Percentiles rank a stretch among this genome's conserved stretches.
These are phyloP conservation scores for Aepyceros melampus DNA, from an alignment of 2,113 vertebrate genomes.

Conservation along the genomic window DNA sequence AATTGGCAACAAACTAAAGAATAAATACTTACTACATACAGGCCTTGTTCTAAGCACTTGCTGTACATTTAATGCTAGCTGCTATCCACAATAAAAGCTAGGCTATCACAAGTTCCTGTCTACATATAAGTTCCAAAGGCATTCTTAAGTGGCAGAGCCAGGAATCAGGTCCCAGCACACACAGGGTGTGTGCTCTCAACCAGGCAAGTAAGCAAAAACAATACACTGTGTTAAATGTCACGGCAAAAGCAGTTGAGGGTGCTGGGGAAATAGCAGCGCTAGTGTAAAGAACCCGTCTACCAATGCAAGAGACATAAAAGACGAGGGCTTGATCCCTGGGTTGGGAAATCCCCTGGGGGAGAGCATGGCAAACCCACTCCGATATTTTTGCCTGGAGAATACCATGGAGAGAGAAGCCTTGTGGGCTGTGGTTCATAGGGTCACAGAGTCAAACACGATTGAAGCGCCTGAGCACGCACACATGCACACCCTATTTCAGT, in stretches of 20 bases:
- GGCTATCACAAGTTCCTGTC: not conserved
- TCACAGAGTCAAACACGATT: not conserved
- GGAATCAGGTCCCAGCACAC: not conserved
- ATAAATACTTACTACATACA: not conserved
- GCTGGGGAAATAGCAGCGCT: not conserved
- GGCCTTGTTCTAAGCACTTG: not conserved
- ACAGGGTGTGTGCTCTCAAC: not conserved
- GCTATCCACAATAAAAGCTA: not conserved
- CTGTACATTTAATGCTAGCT: too few species aligned
- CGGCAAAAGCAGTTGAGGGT: not conserved
- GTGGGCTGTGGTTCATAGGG: not conserved
- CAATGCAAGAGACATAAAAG: not conserved
- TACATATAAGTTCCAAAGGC: not conserved
- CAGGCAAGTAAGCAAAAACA: not conserved
- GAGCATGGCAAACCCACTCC: not conserved
- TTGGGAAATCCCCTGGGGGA: not conserved
- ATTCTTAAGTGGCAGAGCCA: not conserved
- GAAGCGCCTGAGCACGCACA: not conserved
- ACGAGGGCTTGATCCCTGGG: not conserved
- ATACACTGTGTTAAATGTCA: not conserved
- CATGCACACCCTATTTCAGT: not conserved
- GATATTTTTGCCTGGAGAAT: not conserved
- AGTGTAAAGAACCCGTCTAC: not conserved
- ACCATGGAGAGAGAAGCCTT: not conserved
- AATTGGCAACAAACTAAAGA: not conserved